These are phyloP conservation scores for Melozone crissalis DNA, from an alignment of 2,113 vertebrate species.

Conservation along the genomic window DNA sequence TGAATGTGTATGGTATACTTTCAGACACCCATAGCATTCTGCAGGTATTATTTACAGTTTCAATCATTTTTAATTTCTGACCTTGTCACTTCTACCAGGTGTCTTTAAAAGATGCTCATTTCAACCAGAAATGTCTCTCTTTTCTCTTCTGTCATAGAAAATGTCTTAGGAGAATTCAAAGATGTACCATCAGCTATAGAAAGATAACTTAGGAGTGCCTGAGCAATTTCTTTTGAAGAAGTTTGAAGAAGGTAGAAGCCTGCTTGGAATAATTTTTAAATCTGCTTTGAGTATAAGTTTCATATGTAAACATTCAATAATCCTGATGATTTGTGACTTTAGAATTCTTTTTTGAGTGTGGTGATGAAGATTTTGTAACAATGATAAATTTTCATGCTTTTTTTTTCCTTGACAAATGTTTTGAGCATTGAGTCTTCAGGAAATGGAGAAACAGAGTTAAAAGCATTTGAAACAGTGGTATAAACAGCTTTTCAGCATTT, in stretches of 20 bases:
- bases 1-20: neutral
- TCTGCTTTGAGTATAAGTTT: neutral
- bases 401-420: neutral
- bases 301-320: neutral
- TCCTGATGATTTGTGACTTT: neutral
- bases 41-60: neutral
- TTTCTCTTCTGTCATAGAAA: neutral
- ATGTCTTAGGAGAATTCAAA: neutral
- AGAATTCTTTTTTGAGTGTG: neutral
- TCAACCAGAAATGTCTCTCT: neutral
- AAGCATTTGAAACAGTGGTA: constrained; percentile 17
- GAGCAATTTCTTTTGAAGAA: neutral
- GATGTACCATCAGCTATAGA: neutral
- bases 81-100: neutral
- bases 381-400: neutral
- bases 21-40: neutral
- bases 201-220: neutral
- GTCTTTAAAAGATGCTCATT: neutral
- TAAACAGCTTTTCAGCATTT: constrained; percentile 34
- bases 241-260: neutral
- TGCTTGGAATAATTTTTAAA: neutral
- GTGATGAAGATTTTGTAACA: neutral
- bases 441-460: constrained; percentile 6
- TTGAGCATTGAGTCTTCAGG: neutral
- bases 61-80: neutral